Evolutionary conservation across 2,888 invertebrate species (phyloP), one percentile per base, ranked within the genome.

Genomic region (Altica lythri): DNA sequence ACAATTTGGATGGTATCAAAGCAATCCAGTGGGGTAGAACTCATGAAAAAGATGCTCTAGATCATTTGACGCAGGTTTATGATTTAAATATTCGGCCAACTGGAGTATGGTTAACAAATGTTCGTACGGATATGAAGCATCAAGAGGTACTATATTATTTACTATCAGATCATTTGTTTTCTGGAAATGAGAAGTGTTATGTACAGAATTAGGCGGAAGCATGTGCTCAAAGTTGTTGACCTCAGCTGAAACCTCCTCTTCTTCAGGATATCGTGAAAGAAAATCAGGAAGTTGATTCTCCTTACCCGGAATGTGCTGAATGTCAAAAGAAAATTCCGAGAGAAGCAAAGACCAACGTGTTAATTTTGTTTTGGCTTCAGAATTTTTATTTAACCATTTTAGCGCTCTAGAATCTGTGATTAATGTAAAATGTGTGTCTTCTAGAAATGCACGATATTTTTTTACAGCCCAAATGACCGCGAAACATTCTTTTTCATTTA

Each of bases 401-500:
- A 67, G 53, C 1, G 60, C 60, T 9, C 52, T n/a, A 45, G 51
- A 63, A 44, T 67, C 66, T 0, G 65, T 68, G 0, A 59, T 13
- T 2, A 66, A 37, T 0, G 38, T 49, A 32, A 69, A 67, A 1
- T n/a, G 58, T 1, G 43, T 42, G 12, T 62, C 65, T 25, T 65
- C 63, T 8, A 67, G 48, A 27, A 60, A 63, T 0, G 59, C 62
- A 0, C 65, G 51, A 32, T 62, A 68, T 2, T 55, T 50, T 14
- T 62, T 60, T 4, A 62, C 38, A 2, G 61, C 66, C 66, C 63
- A 68, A 4, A 68, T 46, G 0, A 63, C 55, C 0, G 67, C 63
- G 0, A 63, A 40, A 17, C 61, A 62, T 44, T 69, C 66, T 34
- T 61, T 63, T 29, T 68, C 65, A 42, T 66, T 69, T 1, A 55